Evolutionary conservation across 2,888 invertebrate species (phyloP).

Genomic region (Cephus pygmeus): DNA sequence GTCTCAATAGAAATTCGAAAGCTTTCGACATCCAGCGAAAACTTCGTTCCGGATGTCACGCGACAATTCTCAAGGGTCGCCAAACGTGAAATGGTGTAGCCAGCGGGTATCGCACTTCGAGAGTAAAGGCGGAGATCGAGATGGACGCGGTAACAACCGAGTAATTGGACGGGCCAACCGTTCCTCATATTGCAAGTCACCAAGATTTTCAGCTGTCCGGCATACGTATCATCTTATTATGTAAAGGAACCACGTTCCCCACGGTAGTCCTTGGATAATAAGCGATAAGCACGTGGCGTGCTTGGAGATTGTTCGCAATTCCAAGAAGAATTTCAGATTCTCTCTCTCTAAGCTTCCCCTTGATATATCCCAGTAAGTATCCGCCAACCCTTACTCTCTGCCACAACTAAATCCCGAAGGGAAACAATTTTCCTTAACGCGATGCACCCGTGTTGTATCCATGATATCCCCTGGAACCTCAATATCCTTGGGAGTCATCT

Average conservation of each 20-base stretch:
- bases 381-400: not conserved
- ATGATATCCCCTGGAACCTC: not conserved
- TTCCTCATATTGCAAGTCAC: not conserved
- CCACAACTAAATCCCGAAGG: not conserved
- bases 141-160: not conserved
- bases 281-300: not conserved
- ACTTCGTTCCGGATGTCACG: not conserved
- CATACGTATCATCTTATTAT: slow-evolving; percentile 21
- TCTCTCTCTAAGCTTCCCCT: not conserved
- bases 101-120: not conserved
- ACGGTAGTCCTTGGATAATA: not conserved
- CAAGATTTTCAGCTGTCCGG: slow-evolving; percentile 12
- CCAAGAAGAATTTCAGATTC: not conserved
- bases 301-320: not conserved
- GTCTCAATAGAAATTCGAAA: not conserved
- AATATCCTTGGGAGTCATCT: not conserved
- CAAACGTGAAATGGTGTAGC: not conserved
- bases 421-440: not conserved
- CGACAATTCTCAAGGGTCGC: not conserved
- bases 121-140: not conserved
- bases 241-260: slow-evolving; percentile 7
- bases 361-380: not conserved
- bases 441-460: not conserved
- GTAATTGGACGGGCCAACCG: not conserved
- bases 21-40: not conserved